phyloP scores from a whole-genome alignment of 2,797 vertebrate species.

The Typhlichthys eigenmanni region DNA sequence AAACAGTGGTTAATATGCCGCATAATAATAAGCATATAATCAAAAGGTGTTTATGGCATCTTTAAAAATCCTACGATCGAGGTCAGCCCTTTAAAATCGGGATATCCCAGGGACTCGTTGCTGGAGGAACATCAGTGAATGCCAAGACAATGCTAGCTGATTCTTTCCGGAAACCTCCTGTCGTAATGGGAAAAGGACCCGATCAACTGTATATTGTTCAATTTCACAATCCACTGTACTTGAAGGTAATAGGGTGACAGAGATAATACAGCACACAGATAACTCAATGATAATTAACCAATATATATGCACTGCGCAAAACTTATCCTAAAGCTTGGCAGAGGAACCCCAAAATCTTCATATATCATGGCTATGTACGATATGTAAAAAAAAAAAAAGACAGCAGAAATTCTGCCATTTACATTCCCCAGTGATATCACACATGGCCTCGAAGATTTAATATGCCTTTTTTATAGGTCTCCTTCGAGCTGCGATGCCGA shows the following conservation, averaged over 20 bases:
- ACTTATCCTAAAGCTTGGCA: slow-evolving; percentile 53
- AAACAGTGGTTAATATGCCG: slow-evolving; percentile 47
- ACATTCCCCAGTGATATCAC: slow-evolving; percentile 42
- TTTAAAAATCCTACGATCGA: slow-evolving; percentile 36
- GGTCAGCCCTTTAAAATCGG: slow-evolving; percentile 47
- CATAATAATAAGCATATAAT: slow-evolving; percentile 52
- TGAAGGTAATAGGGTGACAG: slow-evolving; percentile 67
- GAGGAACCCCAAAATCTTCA: slow-evolving; percentile 45
- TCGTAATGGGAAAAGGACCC: slow-evolving; percentile 18
- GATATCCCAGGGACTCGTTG: slow-evolving; percentile 41
- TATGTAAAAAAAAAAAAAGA: slow-evolving; percentile 42
- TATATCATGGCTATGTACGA: slow-evolving; percentile 55
- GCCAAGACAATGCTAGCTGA: neutral
- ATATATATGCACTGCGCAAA: slow-evolving; percentile 79
- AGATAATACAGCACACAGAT: slow-evolving; percentile 68
- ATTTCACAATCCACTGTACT: slow-evolving; percentile 68
- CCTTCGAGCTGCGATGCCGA: slow-evolving; percentile 10
- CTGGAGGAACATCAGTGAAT: slow-evolving; percentile 35
- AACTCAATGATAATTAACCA: slow-evolving; percentile 77
- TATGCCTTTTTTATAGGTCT: slow-evolving; percentile 16
- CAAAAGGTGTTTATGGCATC: slow-evolving; percentile 44
- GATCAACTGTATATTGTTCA: slow-evolving; percentile 62
- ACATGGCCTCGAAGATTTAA: slow-evolving; percentile 19
- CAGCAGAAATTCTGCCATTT: slow-evolving; percentile 15
- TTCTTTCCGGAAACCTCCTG: slow-evolving; percentile 13